These are phyloP conservation scores for Hesperophylax magnus DNA, from an alignment of 1,140 invertebrate genomes.

Conservation along the genomic window DNA sequence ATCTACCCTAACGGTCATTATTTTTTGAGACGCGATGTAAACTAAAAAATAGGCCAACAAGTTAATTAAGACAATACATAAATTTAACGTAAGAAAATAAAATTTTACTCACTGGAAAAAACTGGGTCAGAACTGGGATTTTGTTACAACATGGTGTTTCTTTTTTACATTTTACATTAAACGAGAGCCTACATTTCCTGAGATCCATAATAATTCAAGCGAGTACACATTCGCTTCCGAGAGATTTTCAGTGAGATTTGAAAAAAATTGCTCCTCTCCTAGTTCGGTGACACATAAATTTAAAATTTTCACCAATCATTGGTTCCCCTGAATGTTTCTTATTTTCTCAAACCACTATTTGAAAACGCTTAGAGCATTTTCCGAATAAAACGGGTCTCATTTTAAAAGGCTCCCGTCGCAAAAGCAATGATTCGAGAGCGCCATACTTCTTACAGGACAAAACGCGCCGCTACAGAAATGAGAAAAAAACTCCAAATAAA, in stretches of 20 bases:
- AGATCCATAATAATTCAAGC: neutral
- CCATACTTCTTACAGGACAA: constrained; percentile 50
- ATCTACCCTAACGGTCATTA: too few species aligned
- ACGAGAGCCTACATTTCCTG: too few species aligned
- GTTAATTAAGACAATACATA: too few species aligned
- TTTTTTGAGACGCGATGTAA: too few species aligned
- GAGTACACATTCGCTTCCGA: neutral
- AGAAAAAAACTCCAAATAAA: constrained; percentile 49
- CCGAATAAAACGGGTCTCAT: constrained; percentile 22
- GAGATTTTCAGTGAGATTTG: neutral
- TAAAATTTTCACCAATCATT: constrained; percentile 36
- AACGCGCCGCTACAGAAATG: constrained; percentile 44
- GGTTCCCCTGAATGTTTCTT: constrained; percentile 14
- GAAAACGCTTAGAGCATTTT: constrained; percentile 32
- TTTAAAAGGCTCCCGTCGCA: constrained; percentile 30
- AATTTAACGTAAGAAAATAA: too few species aligned
- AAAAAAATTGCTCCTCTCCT: neutral
- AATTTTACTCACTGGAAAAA: too few species aligned
- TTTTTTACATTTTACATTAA: too few species aligned
- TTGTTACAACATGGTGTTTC: too few species aligned
- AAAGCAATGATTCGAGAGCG: constrained; percentile 43
- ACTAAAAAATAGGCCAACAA: too few species aligned
- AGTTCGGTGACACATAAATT: constrained; percentile 30
- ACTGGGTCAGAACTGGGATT: too few species aligned
- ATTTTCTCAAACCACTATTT: constrained; percentile 29